phyloP scores from a whole-genome alignment of 1,140 invertebrate species.

The Aphelinus atriplicis region DNA sequence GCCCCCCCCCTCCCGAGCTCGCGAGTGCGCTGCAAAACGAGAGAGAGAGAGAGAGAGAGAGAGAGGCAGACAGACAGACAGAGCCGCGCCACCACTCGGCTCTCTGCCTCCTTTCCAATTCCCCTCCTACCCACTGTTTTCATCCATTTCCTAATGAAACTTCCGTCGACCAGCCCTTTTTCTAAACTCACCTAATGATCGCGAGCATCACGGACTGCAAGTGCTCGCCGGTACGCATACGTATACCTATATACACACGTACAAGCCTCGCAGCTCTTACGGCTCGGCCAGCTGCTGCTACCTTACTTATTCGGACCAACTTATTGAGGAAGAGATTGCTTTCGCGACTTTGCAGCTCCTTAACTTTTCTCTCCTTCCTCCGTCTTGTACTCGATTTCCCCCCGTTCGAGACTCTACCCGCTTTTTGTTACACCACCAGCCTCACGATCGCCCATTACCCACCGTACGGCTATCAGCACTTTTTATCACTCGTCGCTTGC shows the following conservation, averaged over 20 bases:
- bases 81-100: slow-evolving; percentile 23
- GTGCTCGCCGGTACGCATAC: background rate
- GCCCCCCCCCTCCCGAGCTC: slow-evolving; percentile 36
- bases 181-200: slow-evolving; percentile 60
- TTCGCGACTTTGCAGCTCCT: slow-evolving; percentile 11
- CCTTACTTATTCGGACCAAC: slow-evolving; percentile 3
- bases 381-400: no score
- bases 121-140: slow-evolving; percentile 62
- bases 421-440: no score
- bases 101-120: slow-evolving; percentile 59
- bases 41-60: background rate
- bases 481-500: slow-evolving; percentile 7
- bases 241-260: slow-evolving; percentile 2
- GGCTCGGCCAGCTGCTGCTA: slow-evolving; percentile 22
- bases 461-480: background rate
- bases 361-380: background rate
- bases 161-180: slow-evolving; percentile 58
- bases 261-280: slow-evolving; percentile 38
- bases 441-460: no score
- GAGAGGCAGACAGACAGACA: slow-evolving; percentile 9
- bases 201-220: background rate
- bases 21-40: no score
- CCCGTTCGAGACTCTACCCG: no score
- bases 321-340: slow-evolving; percentile 41
- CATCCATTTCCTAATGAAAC: slow-evolving; percentile 68